phyloP scores from a whole-genome alignment of 2,113 vertebrate genomes.

The Prinia subflava region DNA sequence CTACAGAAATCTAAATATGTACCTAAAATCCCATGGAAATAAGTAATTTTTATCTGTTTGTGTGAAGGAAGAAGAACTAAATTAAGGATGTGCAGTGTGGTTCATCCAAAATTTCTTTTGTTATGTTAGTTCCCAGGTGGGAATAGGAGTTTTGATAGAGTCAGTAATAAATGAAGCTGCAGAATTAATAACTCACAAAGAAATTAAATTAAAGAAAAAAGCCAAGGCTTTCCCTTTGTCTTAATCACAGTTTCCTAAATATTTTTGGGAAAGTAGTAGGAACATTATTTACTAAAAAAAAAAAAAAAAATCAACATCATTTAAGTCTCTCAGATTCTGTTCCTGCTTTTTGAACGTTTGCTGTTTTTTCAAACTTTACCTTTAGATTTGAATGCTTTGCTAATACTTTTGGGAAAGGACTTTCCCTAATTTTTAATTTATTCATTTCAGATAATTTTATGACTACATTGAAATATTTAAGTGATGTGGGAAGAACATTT shows the following conservation, averaged over 20 bases:
- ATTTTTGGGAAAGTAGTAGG: neutral
- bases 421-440: neutral
- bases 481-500: neutral
- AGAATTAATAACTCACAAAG: neutral
- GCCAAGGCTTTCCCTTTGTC: neutral
- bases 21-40: neutral
- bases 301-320: accelerated
- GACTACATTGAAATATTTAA: neutral
- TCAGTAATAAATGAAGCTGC: neutral
- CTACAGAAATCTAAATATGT: neutral
- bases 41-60: neutral
- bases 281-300: neutral
- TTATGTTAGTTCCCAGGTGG: neutral
- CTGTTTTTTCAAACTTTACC: neutral
- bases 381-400: neutral
- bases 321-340: neutral
- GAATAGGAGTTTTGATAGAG: neutral
- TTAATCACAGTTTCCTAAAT: neutral
- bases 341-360: neutral
- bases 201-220: neutral
- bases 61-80: neutral
- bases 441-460: neutral
- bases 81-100: neutral
- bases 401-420: neutral
- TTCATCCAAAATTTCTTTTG: neutral